phyloP scores from a whole-genome alignment of 2,113 vertebrate species.

The Lasiurus cinereus region DNA sequence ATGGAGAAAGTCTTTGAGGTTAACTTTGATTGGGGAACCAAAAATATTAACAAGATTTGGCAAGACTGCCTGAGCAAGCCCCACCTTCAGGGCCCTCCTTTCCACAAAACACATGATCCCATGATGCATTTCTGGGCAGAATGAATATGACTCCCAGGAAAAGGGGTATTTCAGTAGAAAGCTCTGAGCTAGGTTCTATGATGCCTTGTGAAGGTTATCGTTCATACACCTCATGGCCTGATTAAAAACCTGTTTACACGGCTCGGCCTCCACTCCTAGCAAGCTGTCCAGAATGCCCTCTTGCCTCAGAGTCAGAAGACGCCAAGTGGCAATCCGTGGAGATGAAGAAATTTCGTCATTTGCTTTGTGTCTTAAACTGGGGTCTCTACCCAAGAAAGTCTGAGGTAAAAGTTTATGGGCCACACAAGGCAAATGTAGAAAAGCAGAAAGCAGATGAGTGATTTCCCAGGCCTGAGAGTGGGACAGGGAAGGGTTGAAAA shows the following conservation, averaged over 20 bases:
- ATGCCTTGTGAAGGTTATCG: neutral
- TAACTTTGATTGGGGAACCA: neutral
- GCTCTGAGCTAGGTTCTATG: neutral
- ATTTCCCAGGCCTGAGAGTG: neutral
- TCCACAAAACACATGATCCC: neutral
- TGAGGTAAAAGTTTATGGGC: constrained; percentile 6
- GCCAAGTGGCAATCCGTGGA: neutral
- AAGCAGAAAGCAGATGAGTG: constrained; percentile 8
- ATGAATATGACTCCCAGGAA: neutral
- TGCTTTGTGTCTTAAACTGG: constrained; percentile 3
- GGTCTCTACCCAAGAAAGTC: constrained; percentile 21
- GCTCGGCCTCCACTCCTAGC: neutral
- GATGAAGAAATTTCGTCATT: constrained; percentile 54
- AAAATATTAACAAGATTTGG: neutral
- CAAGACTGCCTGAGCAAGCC: neutral
- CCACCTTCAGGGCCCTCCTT: neutral
- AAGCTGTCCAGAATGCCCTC: neutral
- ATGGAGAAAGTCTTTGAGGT: neutral
- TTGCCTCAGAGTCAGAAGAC: neutral
- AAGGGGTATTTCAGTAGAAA: neutral
- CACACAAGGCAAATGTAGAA: neutral
- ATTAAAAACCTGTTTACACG: neutral
- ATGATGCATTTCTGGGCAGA: neutral
- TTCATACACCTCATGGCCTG: neutral
- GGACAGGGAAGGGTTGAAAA: neutral